Percentiles rank a stretch among this genome's conserved stretches.
phyloP scores from a whole-genome alignment of 2,888 invertebrate species.

The Pterostichus madidus region DNA sequence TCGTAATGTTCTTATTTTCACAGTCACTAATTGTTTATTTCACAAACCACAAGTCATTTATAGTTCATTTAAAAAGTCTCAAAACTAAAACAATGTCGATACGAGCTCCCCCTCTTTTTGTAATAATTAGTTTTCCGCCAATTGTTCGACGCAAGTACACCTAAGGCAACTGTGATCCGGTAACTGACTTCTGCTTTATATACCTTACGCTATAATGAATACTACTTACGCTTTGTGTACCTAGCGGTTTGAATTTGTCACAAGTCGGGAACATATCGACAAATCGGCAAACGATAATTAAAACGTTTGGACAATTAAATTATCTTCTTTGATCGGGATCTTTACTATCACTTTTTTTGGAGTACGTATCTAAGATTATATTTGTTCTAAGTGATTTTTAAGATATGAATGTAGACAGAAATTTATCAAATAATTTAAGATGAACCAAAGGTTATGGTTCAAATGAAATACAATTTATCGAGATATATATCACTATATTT shows the following conservation, averaged over 20 bases:
- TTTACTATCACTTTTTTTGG: not conserved
- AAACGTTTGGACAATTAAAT: constrained; percentile 6
- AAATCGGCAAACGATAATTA: not conserved
- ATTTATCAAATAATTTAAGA: no score
- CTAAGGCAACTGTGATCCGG: constrained; percentile 33
- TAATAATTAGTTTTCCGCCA: constrained; percentile 14
- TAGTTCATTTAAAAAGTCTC: not conserved
- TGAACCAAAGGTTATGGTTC: no score
- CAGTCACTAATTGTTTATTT: not conserved
- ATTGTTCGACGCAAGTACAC: constrained; percentile 35
- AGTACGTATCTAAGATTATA: no score
- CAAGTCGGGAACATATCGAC: not conserved
- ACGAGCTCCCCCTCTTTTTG: not conserved
- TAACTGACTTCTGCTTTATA: constrained; percentile 50
- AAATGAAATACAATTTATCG: no score
- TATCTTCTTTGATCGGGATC: constrained; percentile 1
- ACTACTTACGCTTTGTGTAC: constrained; percentile 36
- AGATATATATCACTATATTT: no score
- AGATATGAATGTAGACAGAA: no score
- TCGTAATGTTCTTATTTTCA: not conserved
- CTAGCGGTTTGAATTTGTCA: constrained; percentile 28
- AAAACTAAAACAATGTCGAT: not conserved
- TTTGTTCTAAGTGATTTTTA: no score
- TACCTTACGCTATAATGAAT: constrained; percentile 39
- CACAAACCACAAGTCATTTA: constrained; percentile 16